Evolutionary conservation across 2,888 invertebrate genomes (phyloP), one percentile per base, ranked within the genome.

Genomic region (Agelastica alni): DNA sequence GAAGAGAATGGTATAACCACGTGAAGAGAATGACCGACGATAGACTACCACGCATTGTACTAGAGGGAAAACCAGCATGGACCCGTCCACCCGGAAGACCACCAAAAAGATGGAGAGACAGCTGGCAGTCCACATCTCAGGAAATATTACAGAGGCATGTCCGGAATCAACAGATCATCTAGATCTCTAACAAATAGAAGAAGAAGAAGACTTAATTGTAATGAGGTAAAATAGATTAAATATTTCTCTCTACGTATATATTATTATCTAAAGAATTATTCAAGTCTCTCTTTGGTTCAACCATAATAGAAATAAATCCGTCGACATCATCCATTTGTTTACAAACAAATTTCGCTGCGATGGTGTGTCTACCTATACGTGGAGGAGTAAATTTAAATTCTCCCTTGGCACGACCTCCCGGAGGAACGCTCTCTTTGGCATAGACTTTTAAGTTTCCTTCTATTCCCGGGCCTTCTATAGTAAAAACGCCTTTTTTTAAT

Each of bases 271-370:
- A 39, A 9, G 37, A 12, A 39, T 39, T 39, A 7, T 54, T 51
- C n/a, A n/a, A n/a, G 9, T 61, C 52, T 30, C 61, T 65, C 12
- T 78, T 79, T 3, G 79, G 75, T 59, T 80, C 79, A 4, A 92
- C 88, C 77, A 85, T 84, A 63, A 91, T 86, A 44, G 87, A 84
- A n/a, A 87, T 74, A 76, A 88, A 93, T 1, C 96, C 95, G 69
- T 95, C 94, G 2, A 95, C 91, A 71, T 96, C 95, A 59, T 87
- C 86, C 65, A 96, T 81, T 74, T 96, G 93, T 67, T 88, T 91
- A 7, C 93, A 91, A 43, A 83, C 83, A 76, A 96, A 96, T 74
- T 93, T 95, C 13, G 89, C 93, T 16, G 89, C 86, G 58, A 96
- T 85, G 12, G 92, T 91, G 60, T 88, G 88, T 28, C 88, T 84